phyloP scores from a whole-genome alignment of 2,797 vertebrate genomes.

The Liasis olivaceus region DNA sequence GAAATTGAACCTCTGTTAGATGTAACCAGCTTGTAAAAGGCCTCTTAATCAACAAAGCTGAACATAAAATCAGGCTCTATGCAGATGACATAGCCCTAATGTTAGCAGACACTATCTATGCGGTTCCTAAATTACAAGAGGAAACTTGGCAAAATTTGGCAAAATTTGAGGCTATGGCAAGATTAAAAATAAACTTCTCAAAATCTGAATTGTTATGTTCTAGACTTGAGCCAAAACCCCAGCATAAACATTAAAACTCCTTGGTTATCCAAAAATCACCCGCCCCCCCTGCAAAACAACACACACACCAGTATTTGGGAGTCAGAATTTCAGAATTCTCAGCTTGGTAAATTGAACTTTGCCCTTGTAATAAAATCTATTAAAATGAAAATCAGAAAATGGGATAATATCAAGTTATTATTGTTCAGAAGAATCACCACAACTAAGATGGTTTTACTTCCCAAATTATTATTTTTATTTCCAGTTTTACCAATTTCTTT shows the following conservation, averaged over 20 bases:
- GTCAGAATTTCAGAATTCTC: neutral
- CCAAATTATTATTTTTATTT: neutral
- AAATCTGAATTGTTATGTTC: neutral
- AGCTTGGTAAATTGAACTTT: neutral
- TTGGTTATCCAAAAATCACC: neutral
- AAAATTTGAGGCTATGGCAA: neutral
- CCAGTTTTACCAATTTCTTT: neutral
- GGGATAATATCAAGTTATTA: neutral
- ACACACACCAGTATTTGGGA: neutral
- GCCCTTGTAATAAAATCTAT: neutral
- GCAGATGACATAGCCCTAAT: neutral
- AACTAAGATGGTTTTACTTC: neutral
- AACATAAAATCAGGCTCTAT: neutral
- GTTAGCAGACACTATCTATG: neutral
- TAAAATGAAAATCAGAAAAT: neutral
- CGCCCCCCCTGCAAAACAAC: neutral
- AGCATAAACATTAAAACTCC: neutral
- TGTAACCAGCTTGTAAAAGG: neutral
- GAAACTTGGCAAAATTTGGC: neutral
- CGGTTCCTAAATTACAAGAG: neutral
- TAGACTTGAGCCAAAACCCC: neutral
- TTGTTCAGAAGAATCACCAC: neutral
- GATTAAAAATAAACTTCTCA: neutral
- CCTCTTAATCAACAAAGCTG: neutral
- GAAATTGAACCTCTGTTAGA: neutral